phyloP scores from a whole-genome alignment of 2,888 invertebrate species.

The Antheraea yamamai region DNA sequence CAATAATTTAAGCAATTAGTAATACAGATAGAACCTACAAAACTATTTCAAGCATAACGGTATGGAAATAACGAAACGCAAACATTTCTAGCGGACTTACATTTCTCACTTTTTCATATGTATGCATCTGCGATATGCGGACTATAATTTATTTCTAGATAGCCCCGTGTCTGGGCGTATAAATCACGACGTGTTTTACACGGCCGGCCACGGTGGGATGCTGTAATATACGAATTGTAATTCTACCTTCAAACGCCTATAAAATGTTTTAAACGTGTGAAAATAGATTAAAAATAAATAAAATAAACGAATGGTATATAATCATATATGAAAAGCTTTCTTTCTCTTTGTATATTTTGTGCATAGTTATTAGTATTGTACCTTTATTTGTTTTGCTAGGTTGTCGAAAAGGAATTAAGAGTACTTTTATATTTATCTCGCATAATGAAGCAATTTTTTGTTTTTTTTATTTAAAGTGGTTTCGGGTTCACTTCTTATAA shows the following conservation, averaged over 20 bases:
- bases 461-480: not conserved
- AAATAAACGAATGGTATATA: no score
- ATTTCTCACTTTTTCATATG: constrained; percentile 65
- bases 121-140: constrained; percentile 59
- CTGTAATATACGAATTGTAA: not conserved
- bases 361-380: no score
- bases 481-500: not conserved
- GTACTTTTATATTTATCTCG: no score
- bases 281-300: no score
- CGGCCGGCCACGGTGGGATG: constrained; percentile 22
- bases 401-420: no score
- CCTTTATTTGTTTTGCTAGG: no score
- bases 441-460: not conserved
- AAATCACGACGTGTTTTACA: constrained; percentile 70
- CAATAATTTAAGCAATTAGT: no score
- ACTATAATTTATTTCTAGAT: constrained; percentile 70
- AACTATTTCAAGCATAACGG: not conserved
- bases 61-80: constrained; percentile 30
- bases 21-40: not conserved
- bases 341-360: no score
- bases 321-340: no score
- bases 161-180: constrained; percentile 59
- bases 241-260: not conserved
- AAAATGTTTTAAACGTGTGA: no score
- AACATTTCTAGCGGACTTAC: constrained; percentile 23